phyloP scores from a whole-genome alignment of 2,888 invertebrate genomes.

The Orthosia cruda region DNA sequence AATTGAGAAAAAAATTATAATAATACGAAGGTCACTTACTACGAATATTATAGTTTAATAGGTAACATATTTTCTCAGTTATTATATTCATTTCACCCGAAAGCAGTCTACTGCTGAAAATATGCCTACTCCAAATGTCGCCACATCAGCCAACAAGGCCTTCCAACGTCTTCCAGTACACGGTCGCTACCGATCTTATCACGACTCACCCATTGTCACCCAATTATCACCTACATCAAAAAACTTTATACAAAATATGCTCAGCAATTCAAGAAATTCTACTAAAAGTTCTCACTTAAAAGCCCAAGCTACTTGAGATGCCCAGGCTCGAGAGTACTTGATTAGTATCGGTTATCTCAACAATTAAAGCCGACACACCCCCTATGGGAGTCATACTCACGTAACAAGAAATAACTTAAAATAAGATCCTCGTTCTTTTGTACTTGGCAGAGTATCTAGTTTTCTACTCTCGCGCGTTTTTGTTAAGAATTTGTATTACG shows the following conservation, averaged over 20 bases:
- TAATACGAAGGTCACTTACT: too few species aligned
- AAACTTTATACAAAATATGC: background rate
- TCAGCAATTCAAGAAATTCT: slow-evolving; percentile 16
- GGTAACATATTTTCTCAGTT: too few species aligned
- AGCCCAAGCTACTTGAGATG: slow-evolving; percentile 15
- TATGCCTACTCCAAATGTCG: too few species aligned
- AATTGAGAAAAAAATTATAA: too few species aligned
- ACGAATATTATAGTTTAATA: too few species aligned
- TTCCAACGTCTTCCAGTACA: too few species aligned
- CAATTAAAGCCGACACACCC: slow-evolving; percentile 70
- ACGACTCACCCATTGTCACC: too few species aligned
- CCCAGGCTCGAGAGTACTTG: slow-evolving; percentile 26
- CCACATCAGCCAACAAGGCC: too few species aligned
- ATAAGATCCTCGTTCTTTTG: slow-evolving; percentile 16
- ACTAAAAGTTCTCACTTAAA: slow-evolving; percentile 39
- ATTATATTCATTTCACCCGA: too few species aligned
- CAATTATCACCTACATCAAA: background rate
- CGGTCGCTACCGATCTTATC: too few species aligned
- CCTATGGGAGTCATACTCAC: slow-evolving; percentile 61
- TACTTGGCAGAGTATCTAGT: slow-evolving; percentile 23
- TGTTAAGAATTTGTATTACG: slow-evolving; percentile 44
- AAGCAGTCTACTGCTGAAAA: too few species aligned
- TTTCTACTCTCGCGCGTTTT: slow-evolving; percentile 15
- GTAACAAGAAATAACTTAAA: slow-evolving; percentile 55
- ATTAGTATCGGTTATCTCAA: slow-evolving; percentile 66